Evolutionary conservation across 1,140 invertebrate species (phyloP), one percentile per base, ranked within the genome.

Genomic region (Spodoptera litura): DNA sequence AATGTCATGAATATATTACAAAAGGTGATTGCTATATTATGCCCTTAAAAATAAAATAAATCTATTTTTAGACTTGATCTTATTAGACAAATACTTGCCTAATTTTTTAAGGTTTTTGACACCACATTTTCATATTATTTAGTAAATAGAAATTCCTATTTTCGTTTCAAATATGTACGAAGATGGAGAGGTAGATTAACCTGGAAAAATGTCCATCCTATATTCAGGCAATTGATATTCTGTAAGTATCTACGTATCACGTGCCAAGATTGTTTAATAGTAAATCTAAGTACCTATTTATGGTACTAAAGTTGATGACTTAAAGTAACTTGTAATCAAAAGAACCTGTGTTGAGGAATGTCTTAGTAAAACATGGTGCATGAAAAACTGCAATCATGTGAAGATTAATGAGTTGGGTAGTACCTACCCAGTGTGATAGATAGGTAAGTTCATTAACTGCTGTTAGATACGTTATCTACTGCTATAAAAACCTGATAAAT

Each of bases 351-450:
- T 59, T 68, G 58, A 31, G 61, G 68, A 72, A 56, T 35, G 59
- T 79, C 58, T 80, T 73, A 62, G 20, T 72, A 71, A 56, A 78
- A 78, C 64, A 74, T 52, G 70, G 12, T 66, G 78, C 38, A 44
- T 44, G 38, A 38, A 86, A 88, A 89, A 85, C 74, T 59, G 76
- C 77, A 82, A 84, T 86, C 79, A 86, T 73, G 84, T 62, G 44
- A 80, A 84, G 83, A 87, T 85, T 83, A 78, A 87, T 86, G 78
- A 82, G 62, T 71, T 73, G 38, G 55, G 68, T 73, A 59, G 75
- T 77, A 12, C 66, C 27, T 27, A 44, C 49, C n/a, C 8, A 44
- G 35, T 49, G 76, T 27, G 4, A 61, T 61, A 9, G 64, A 77
- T 79, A 12, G 59, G 15, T 38, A 71, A 73, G 76, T 83, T 72